phyloP scores from a whole-genome alignment of 1,140 invertebrate species.

The Diorhabda sublineata region DNA sequence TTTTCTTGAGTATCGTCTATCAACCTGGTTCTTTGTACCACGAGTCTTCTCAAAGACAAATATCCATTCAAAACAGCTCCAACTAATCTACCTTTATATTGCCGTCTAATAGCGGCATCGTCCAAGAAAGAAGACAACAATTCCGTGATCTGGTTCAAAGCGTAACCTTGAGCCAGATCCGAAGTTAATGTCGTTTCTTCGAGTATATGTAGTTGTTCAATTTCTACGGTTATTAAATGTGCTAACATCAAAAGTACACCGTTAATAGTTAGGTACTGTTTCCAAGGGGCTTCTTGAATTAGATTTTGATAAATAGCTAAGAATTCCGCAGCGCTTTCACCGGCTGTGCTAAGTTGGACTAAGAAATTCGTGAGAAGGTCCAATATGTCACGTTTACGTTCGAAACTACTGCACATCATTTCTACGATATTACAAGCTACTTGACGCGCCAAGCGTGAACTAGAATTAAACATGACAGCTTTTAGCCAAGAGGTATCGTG shows the following conservation, averaged over 20 bases:
- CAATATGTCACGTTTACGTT: constrained; percentile 70
- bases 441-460: constrained; percentile 81
- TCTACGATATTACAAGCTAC: constrained; percentile 86
- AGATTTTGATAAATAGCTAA: constrained; percentile 80
- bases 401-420: constrained; percentile 69
- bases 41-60: constrained; percentile 80
- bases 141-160: constrained; percentile 82
- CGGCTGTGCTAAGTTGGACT: constrained; percentile 75
- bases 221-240: constrained; percentile 81
- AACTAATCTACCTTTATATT: constrained; percentile 86
- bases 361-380: constrained; percentile 86
- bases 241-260: constrained; percentile 83
- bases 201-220: constrained; percentile 76
- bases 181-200: constrained; percentile 91
- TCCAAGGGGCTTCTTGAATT: constrained; percentile 82
- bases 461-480: constrained; percentile 85
- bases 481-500: constrained; percentile 77
- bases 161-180: constrained; percentile 89
- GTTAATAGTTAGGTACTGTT: constrained; percentile 84
- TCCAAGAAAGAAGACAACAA: constrained; percentile 80
- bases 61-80: constrained; percentile 91
- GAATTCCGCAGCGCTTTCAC: constrained; percentile 91
- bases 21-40: constrained; percentile 89
- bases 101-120: constrained; percentile 75
- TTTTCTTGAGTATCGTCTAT: constrained; percentile 97